phyloP scores from a whole-genome alignment of 2,888 invertebrate genomes.

The Glyphotaelius pellucidus region DNA sequence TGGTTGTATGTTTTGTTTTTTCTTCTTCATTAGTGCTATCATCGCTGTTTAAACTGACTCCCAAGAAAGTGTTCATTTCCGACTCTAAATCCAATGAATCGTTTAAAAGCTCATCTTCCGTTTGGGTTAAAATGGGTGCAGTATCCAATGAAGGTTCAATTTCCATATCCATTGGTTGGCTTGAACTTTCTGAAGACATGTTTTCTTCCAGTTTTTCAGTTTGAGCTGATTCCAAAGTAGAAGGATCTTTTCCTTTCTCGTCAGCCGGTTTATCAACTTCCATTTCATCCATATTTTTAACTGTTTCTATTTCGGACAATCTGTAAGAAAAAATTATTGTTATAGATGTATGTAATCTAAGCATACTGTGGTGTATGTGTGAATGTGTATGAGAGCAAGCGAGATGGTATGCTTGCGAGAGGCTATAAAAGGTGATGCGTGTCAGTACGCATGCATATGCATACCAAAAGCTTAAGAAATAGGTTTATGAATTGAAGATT shows the following conservation, averaged over 20 bases:
- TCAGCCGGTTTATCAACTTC: neutral
- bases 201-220: neutral
- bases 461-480: no score
- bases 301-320: neutral
- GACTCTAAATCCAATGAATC: conserved; percentile 21
- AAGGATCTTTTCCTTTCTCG: neutral
- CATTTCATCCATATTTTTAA: conserved; percentile 11
- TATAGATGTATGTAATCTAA: neutral
- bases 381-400: no score
- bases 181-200: neutral
- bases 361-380: no score
- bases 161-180: neutral
- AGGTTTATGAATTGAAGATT: no score
- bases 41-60: conserved; percentile 18
- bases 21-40: neutral
- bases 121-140: conserved; percentile 9
- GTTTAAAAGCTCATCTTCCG: conserved; percentile 26
- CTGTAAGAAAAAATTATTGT: neutral
- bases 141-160: neutral
- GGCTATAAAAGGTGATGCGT: no score
- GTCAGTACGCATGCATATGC: no score
- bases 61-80: conserved; percentile 27
- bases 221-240: neutral
- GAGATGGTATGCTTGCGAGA: no score
- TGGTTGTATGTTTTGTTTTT: neutral